These are phyloP conservation scores for Scaptomyza reducta DNA, from an alignment of 2,888 invertebrate species.

Conservation along the genomic window DNA sequence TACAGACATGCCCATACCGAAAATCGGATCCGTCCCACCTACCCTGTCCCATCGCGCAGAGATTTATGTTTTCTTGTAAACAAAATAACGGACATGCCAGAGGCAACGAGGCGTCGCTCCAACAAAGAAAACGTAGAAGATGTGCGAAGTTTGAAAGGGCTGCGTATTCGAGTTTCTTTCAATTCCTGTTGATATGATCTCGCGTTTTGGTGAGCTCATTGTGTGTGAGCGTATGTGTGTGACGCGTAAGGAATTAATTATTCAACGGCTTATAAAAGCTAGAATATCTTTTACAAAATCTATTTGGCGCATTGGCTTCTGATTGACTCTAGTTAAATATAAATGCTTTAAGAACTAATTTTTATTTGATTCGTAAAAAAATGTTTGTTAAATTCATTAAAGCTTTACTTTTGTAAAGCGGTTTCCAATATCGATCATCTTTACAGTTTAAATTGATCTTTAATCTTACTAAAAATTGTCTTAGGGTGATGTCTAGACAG, in stretches of 20 bases:
- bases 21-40: constrained; percentile 14
- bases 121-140: constrained; percentile 2
- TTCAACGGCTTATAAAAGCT: constrained; percentile 52
- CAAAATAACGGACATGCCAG: constrained; percentile 76
- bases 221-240: constrained; percentile 16
- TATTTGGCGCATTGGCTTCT: constrained; percentile 4
- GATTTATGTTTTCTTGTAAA: constrained; percentile 80
- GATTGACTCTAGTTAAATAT: background rate
- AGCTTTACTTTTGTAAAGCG: constrained; percentile 5
- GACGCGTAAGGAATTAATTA: constrained; percentile 61
- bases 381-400: background rate
- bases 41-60: constrained; percentile 36
- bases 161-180: constrained; percentile 57
- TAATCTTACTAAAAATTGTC: constrained; percentile 48
- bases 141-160: constrained; percentile 29
- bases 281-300: constrained; percentile 13
- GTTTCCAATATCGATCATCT: constrained; percentile 7
- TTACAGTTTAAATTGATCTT: background rate
- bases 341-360: background rate
- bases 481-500: constrained; percentile 57
- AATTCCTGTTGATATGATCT: constrained; percentile 45
- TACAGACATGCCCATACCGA: constrained; percentile 56
- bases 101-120: constrained; percentile 38
- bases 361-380: background rate
- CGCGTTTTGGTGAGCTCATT: constrained; percentile 18